Conservation (phyloP, 2,888 invertebrate species). For the Mactromeris polynyma region DNA sequence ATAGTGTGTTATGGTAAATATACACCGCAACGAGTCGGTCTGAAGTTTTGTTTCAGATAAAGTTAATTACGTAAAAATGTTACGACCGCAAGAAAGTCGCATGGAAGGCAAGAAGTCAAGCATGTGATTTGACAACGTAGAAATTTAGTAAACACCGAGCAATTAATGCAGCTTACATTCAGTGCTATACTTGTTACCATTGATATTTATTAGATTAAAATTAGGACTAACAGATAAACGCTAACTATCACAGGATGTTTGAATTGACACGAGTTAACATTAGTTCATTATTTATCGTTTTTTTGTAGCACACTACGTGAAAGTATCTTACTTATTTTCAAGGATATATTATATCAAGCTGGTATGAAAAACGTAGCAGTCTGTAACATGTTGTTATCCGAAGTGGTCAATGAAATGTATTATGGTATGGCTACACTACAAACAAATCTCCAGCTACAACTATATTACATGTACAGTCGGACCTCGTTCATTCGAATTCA, state of each 20-base stretch:
- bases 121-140: not conserved
- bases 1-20: not conserved
- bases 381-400: too few species aligned
- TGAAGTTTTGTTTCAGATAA: not conserved
- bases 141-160: not conserved
- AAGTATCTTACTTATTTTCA: not conserved
- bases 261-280: not conserved
- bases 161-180: not conserved
- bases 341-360: too few species aligned
- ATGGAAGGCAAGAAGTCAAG: conserved; percentile 1
- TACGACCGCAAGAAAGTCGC: not conserved
- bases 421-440: too few species aligned
- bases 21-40: not conserved
- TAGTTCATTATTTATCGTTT: not conserved
- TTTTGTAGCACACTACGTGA: not conserved
- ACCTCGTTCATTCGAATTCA: too few species aligned
- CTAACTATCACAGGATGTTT: not conserved
- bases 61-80: not conserved
- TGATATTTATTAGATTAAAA: not conserved
- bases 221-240: not conserved
- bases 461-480: too few species aligned
- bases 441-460: too few species aligned
- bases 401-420: too few species aligned
- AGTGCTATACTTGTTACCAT: not conserved
- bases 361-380: too few species aligned